Evolutionary conservation across 2,888 invertebrate genomes (phyloP).

Genomic region (Clostera curtula): DNA sequence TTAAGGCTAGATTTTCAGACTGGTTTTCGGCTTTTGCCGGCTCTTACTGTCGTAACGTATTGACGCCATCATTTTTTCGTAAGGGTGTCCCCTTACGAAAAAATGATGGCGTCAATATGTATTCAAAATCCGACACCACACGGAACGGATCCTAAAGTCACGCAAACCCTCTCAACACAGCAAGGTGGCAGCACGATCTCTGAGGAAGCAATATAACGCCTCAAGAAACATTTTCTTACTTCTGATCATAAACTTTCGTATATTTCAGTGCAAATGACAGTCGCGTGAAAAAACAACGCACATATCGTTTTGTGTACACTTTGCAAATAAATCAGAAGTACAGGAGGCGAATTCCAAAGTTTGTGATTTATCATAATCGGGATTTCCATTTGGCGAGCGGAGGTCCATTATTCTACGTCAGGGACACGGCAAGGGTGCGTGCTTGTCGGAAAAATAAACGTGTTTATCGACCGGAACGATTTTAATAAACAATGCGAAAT

Average conservation of each 20-base stretch:
- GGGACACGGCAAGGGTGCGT: conserved; percentile 63
- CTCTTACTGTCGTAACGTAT: no score
- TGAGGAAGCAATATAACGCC: no score
- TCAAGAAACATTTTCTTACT: no score
- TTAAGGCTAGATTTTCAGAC: no score
- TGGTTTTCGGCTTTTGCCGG: no score
- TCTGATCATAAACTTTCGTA: conserved; percentile 11
- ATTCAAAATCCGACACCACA: no score
- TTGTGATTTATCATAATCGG: conserved; percentile 73
- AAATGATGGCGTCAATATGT: no score
- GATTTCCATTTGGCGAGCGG: conserved; percentile 67
- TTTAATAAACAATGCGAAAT: conserved; percentile 23
- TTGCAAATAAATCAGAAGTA: conserved; percentile 59
- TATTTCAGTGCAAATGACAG: conserved; percentile 24
- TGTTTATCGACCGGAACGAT: conserved; percentile 18
- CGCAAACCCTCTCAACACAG: no score
- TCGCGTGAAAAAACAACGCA: conserved; percentile 36
- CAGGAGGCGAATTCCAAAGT: conserved; percentile 67
- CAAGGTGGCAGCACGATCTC: no score
- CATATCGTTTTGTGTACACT: conserved; percentile 52
- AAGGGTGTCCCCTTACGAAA: no score
- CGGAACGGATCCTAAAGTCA: no score
- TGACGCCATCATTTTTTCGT: no score
- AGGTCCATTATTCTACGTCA: conserved; percentile 71
- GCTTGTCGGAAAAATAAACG: conserved; percentile 43